Percentiles rank a stretch among this genome's conserved stretches.
These are phyloP conservation scores for Villa cingulata DNA, from an alignment of 2,888 invertebrate genomes.

Conservation along the genomic window DNA sequence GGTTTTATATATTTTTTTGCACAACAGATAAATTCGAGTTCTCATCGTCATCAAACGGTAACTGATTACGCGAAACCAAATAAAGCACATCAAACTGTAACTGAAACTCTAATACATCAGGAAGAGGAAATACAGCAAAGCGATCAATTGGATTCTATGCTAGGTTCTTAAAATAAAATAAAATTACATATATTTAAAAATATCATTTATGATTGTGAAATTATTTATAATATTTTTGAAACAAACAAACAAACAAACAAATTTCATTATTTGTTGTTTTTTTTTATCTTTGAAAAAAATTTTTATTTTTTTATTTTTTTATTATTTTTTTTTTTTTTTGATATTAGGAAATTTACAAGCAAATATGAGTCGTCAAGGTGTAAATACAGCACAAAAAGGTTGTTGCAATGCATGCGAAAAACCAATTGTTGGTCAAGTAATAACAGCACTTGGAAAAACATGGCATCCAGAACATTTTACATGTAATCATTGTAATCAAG, in stretches of 20 bases:
- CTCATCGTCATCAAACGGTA: conserved; percentile 50
- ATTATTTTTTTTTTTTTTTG: not conserved
- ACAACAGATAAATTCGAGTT: conserved; percentile 49
- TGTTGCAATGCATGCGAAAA: conserved; percentile 98
- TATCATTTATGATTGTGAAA: too few species aligned
- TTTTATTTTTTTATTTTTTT: conserved; percentile 1
- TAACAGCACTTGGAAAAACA: conserved; percentile 89
- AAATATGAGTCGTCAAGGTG: conserved; percentile 98
- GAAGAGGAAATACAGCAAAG: conserved; percentile 25
- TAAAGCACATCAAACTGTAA: conserved; percentile 30
- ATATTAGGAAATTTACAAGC: conserved; percentile 51
- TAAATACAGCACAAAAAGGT: conserved; percentile 96
- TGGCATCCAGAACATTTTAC: conserved; percentile 99
- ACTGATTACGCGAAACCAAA: conserved; percentile 58
- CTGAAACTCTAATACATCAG: conserved; percentile 28
- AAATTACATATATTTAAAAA: not conserved
- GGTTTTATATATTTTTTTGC: too few species aligned
- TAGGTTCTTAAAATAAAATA: too few species aligned
- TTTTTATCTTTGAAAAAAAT: not conserved
- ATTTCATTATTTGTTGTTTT: not conserved
- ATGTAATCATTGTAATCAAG: conserved; percentile 93
- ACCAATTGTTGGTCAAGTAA: conserved; percentile 93
- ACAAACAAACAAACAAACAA: not conserved
- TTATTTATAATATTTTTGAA: not conserved
- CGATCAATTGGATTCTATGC: conserved; percentile 44